Conservation (phyloP, 2,797 vertebrate species). For the Pangasius mekongensis region DNA sequence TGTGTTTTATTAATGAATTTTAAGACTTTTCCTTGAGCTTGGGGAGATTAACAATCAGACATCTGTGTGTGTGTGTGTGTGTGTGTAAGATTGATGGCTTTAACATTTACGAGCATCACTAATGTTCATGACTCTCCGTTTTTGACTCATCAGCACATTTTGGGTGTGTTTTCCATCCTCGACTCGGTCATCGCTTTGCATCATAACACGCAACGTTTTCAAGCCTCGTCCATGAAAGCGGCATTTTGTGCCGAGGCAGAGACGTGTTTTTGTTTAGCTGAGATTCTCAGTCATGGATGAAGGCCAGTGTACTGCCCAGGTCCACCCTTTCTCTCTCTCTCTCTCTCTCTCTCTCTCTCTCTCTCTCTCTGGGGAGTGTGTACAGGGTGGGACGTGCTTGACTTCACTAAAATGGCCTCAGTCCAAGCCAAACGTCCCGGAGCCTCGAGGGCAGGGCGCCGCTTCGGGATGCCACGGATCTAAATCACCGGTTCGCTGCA, state of each 20-base stretch:
- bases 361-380: conserved; percentile 46
- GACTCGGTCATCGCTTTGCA: conserved; percentile 1
- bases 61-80: neutral
- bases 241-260: neutral
- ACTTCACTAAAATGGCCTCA: conserved; percentile 57
- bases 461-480: conserved; percentile 54
- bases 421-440: conserved; percentile 55
- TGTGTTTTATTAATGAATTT: neutral
- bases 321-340: neutral
- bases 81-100: neutral
- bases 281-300: conserved; percentile 39
- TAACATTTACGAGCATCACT: neutral
- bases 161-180: conserved; percentile 4
- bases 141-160: conserved; percentile 12
- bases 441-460: conserved; percentile 52
- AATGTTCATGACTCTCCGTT: neutral
- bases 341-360: conserved; percentile 16
- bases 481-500: conserved; percentile 53
- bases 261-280: conserved; percentile 22
- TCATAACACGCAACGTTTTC: neutral
- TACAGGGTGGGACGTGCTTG: conserved; percentile 56
- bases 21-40: neutral
- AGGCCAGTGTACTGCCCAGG: conserved; percentile 38
- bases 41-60: neutral
- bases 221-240: neutral